phyloP scores from a whole-genome alignment of 2,113 vertebrate species.

The Ibidorhyncha struthersii region DNA sequence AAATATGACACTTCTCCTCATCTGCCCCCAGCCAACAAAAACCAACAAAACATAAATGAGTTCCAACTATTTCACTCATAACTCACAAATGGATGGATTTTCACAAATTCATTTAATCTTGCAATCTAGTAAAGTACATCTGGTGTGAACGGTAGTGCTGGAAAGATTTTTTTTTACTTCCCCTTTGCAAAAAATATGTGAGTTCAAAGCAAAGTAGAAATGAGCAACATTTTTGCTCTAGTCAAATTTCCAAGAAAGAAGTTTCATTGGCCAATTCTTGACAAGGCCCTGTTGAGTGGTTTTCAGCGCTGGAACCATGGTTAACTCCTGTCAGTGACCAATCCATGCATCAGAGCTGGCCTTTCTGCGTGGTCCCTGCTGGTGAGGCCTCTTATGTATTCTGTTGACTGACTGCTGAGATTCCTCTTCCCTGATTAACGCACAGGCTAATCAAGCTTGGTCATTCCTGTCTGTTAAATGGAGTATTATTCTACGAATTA shows the following conservation, averaged over 20 bases:
- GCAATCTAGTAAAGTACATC: neutral
- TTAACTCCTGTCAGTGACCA: neutral
- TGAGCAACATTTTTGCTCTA: neutral
- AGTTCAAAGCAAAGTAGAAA: neutral
- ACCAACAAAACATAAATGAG: rapidly evolving
- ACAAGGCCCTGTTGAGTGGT: neutral
- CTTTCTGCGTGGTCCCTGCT: rapidly evolving
- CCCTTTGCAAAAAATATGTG: neutral
- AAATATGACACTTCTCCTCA: neutral
- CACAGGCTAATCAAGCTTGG: neutral
- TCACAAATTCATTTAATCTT: neutral
- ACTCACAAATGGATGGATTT: neutral
- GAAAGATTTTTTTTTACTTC: neutral
- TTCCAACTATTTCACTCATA: neutral
- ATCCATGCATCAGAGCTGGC: neutral
- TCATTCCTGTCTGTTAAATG: neutral
- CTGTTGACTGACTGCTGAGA: neutral
- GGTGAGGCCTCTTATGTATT: neutral
- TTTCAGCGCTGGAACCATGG: neutral
- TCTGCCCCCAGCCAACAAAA: neutral
- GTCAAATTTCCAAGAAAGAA: neutral
- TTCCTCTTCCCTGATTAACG: neutral
- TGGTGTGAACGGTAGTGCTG: neutral
- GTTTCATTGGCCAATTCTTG: neutral
- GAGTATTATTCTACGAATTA: neutral